Conservation (phyloP, 37 sponge, comb jelly and placozoan species). For the Geodia barretti region DNA sequence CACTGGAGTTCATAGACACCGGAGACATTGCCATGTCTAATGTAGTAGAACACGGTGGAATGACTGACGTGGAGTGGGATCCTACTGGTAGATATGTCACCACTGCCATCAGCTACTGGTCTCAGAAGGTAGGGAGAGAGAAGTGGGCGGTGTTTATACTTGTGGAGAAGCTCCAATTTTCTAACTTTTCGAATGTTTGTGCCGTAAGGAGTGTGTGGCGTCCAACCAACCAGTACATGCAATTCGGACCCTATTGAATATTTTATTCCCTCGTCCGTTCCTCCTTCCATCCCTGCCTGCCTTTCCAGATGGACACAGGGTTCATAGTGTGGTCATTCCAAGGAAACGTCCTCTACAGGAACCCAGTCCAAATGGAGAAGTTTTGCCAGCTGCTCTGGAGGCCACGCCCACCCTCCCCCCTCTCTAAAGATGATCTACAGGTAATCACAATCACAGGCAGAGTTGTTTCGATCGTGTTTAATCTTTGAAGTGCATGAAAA, state of each 20-base stretch:
- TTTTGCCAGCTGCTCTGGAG: slow-evolving; percentile 92
- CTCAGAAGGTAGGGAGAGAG: slow-evolving; percentile 67
- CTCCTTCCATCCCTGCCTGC: neutral
- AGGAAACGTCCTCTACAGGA: slow-evolving; percentile 77
- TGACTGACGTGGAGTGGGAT: slow-evolving; percentile 97
- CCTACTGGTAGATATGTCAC: slow-evolving; percentile 95
- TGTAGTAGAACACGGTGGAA: slow-evolving; percentile 66
- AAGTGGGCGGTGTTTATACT: neutral
- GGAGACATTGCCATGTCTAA: slow-evolving; percentile 74
- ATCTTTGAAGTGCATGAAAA: no score
- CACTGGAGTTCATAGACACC: slow-evolving; percentile 91
- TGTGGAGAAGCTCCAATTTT: no score
- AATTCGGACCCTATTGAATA: no score
- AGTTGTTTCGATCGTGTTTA: neutral
- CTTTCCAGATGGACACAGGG: slow-evolving; percentile 81
- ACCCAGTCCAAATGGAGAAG: slow-evolving; percentile 58
- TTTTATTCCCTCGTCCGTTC: neutral
- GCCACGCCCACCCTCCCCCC: slow-evolving; percentile 91
- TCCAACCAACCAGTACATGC: no score
- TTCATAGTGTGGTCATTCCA: slow-evolving; percentile 95
- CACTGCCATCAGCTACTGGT: slow-evolving; percentile 85
- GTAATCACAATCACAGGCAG: no score
- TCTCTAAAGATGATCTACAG: slow-evolving; percentile 74
- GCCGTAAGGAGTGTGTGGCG: no score
- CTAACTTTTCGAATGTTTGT: no score